Percentiles rank a stretch among this genome's conserved stretches.
These are phyloP conservation scores for Himantopus leucocephalus DNA, from an alignment of 2,113 vertebrate genomes.

Conservation along the genomic window DNA sequence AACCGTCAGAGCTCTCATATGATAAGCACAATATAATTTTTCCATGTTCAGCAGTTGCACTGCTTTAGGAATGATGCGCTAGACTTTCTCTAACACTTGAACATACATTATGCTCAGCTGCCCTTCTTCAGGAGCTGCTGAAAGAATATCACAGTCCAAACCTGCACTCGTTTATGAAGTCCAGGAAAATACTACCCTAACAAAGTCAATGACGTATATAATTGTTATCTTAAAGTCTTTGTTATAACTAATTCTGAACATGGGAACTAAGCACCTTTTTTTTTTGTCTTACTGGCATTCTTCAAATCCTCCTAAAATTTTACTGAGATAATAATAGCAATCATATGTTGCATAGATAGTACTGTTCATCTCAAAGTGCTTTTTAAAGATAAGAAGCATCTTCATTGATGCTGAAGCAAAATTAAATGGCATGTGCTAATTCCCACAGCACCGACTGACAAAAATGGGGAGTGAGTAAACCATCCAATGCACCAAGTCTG, in stretches of 20 bases:
- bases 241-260: background rate
- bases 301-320: slow-evolving; percentile 25
- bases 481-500: background rate
- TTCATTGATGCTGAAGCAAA: background rate
- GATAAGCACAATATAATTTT: background rate
- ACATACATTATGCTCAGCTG: background rate
- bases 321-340: slow-evolving; percentile 11
- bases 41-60: background rate
- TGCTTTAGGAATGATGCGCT: background rate
- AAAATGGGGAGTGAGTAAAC: background rate
- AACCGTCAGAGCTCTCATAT: background rate
- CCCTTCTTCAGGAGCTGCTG: background rate
- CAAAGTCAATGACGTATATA: background rate
- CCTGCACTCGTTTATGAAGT: background rate
- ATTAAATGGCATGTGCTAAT: background rate
- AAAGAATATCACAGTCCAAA: background rate
- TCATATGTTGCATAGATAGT: background rate
- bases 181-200: background rate
- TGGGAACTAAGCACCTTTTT: background rate
- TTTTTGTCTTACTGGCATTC: background rate
- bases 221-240: background rate
- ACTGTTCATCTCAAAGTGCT: background rate
- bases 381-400: slow-evolving; percentile 3
- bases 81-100: background rate
- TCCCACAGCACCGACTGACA: background rate